Percentiles rank a stretch among this genome's conserved stretches.
Evolutionary conservation across 2,888 invertebrate species (phyloP).

Genomic region (Myathropa florea): DNA sequence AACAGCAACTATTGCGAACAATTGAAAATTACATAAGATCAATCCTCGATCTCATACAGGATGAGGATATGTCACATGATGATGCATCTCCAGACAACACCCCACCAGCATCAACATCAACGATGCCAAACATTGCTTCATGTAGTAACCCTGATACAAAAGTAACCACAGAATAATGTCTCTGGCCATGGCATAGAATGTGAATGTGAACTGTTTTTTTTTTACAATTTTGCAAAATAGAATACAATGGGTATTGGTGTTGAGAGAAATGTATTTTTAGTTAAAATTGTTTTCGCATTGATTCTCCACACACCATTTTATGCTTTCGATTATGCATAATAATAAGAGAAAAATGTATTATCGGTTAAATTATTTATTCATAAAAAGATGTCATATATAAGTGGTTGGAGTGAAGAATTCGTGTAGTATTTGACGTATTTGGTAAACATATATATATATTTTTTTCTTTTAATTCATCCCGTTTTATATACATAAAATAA

Average conservation of each 20-base stretch:
- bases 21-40: conserved; percentile 80
- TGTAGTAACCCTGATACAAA: conserved; percentile 52
- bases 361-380: conserved; percentile 70
- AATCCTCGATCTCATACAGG: conserved; percentile 78
- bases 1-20: conserved; percentile 77
- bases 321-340: conserved; percentile 50
- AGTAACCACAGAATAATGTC: conserved; percentile 51
- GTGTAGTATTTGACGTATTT: conserved; percentile 63
- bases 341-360: conserved; percentile 66
- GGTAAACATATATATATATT: conserved; percentile 59
- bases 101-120: conserved; percentile 59
- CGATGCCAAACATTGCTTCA: conserved; percentile 40
- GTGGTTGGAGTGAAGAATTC: conserved; percentile 39
- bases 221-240: conserved; percentile 14
- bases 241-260: not conserved
- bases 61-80: conserved; percentile 74
- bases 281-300: conserved; percentile 45
- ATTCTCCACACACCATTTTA: conserved; percentile 45
- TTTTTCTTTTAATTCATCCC: conserved; percentile 50
- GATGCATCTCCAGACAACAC: conserved; percentile 55
- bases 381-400: conserved; percentile 47
- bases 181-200: not conserved
- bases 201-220: not conserved
- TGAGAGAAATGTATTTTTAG: not conserved
- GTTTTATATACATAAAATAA: conserved; percentile 67